phyloP scores from a whole-genome alignment of 2,888 invertebrate genomes.

The Hirtodrosophila alboralis region DNA sequence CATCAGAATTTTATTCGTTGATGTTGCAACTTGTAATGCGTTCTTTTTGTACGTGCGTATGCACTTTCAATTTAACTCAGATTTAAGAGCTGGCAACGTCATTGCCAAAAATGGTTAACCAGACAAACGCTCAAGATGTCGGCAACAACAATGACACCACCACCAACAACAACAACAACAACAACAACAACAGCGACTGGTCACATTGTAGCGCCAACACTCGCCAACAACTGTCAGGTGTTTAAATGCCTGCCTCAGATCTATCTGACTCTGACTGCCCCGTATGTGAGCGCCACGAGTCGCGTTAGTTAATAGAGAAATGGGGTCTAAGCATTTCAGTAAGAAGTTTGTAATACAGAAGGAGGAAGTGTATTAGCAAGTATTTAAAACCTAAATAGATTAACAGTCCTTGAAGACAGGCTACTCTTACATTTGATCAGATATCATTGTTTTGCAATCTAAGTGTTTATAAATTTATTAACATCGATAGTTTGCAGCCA shows the following conservation, averaged over 20 bases:
- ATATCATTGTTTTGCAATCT: no score
- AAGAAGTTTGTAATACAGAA: background rate
- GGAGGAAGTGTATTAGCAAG: no score
- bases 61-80: conserved; percentile 53
- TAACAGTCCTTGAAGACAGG: no score
- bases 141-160: conserved; percentile 39
- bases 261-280: conserved; percentile 14
- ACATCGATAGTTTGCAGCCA: no score
- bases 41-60: conserved; percentile 30
- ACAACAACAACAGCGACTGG: conserved; percentile 43
- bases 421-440: no score
- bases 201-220: conserved; percentile 68
- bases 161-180: conserved; percentile 41
- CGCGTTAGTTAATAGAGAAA: conserved; percentile 21
- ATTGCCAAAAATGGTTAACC: conserved; percentile 74
- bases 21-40: conserved; percentile 43
- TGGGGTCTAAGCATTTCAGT: conserved; percentile 13
- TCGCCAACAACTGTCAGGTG: conserved; percentile 73
- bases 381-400: no score
- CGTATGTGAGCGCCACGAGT: conserved; percentile 61
- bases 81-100: conserved; percentile 43
- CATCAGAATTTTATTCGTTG: conserved; percentile 8
- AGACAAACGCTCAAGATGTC: conserved; percentile 39
- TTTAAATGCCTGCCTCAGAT: conserved; percentile 60
- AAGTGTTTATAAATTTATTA: no score